Percentiles rank a stretch among this genome's conserved stretches.
Evolutionary conservation across 2,113 vertebrate genomes (phyloP).

Genomic region (Oryzias celebensis): DNA sequence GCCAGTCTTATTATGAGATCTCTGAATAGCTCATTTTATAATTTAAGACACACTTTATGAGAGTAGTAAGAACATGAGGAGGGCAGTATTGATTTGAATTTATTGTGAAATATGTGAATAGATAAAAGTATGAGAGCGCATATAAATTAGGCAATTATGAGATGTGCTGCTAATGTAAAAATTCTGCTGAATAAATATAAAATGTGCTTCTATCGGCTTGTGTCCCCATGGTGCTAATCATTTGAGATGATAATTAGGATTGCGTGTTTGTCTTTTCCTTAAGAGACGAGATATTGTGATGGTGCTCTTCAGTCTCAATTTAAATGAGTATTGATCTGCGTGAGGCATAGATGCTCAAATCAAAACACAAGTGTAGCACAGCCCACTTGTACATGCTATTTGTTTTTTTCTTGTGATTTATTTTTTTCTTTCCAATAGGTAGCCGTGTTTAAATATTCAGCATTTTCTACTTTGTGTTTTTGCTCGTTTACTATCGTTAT

Average conservation of each 20-base stretch:
- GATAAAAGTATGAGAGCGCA: conserved; percentile 76
- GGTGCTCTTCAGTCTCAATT: conserved; percentile 65
- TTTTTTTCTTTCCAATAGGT: not conserved
- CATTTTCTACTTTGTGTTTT: conserved; percentile 26
- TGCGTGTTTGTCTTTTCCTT: conserved; percentile 72
- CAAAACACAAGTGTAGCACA: conserved; percentile 54
- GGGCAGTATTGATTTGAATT: conserved; percentile 71
- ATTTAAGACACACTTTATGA: conserved; percentile 53
- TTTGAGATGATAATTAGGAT: conserved; percentile 71
- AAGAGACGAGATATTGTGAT: conserved; percentile 65
- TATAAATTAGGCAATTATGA: conserved; percentile 73
- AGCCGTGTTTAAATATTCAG: conserved; percentile 26
- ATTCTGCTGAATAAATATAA: conserved; percentile 69
- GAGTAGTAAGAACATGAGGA: conserved; percentile 1
- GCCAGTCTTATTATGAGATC: conserved; percentile 54
- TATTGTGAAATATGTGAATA: conserved; percentile 77
- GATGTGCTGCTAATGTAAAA: conserved; percentile 69
- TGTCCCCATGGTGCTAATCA: conserved; percentile 55
- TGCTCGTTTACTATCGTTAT: conserved; percentile 60
- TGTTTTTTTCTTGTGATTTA: conserved; percentile 48
- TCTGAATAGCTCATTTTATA: conserved; percentile 63
- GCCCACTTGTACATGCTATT: conserved; percentile 62
- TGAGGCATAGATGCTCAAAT: conserved; percentile 67
- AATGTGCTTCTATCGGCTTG: conserved; percentile 62
- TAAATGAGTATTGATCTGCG: conserved; percentile 81